These are phyloP conservation scores for Rhizoglyphus robini DNA, from an alignment of 1,140 invertebrate species.

Conservation along the genomic window DNA sequence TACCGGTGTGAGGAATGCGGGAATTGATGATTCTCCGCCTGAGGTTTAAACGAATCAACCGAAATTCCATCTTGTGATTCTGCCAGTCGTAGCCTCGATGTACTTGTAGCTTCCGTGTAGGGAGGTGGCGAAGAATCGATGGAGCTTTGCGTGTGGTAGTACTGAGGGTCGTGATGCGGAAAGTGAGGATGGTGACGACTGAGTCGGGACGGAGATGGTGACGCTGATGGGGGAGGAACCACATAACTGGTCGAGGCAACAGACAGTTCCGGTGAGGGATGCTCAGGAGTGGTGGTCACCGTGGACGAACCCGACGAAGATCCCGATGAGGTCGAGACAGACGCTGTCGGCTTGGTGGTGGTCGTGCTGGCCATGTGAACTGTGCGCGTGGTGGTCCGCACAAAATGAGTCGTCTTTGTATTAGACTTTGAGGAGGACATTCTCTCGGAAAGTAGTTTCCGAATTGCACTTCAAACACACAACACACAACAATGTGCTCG, in stretches of 20 bases:
- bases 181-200: not conserved
- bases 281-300: not conserved
- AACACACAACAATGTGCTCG: too few species aligned
- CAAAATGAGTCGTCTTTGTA: too few species aligned
- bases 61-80: not conserved
- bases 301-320: not conserved
- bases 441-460: too few species aligned
- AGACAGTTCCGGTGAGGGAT: not conserved
- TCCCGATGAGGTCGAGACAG: too few species aligned
- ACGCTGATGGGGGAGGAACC: not conserved
- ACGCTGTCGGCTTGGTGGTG: too few species aligned
- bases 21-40: not conserved
- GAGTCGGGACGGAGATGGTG: not conserved
- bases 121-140: not conserved
- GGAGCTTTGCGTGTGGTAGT: not conserved
- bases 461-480: too few species aligned
- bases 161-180: not conserved
- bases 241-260: not conserved
- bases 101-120: not conserved
- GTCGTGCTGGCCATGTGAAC: too few species aligned
- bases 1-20: not conserved
- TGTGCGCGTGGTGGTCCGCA: too few species aligned
- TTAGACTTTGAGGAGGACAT: too few species aligned
- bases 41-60: not conserved
- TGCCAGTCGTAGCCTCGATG: not conserved